Evolutionary conservation across 2,888 invertebrate species (phyloP), one percentile per base, ranked within the genome.

Genomic region (Hylaea fasciaria): DNA sequence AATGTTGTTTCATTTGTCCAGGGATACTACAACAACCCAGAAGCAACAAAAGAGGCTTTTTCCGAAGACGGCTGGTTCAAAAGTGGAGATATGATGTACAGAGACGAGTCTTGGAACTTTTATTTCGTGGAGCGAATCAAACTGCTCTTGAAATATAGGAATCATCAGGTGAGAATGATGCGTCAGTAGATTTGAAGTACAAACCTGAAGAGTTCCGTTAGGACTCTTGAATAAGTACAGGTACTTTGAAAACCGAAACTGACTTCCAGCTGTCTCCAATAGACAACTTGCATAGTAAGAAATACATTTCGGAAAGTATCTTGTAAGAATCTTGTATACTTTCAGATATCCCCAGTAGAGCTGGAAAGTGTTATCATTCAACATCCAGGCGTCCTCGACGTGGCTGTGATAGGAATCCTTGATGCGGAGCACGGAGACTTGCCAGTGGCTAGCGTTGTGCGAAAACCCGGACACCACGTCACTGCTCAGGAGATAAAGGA

Each of bases 11-110:
- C n/a, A n/a, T 37, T 40, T 40, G 8, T 82, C 64, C 74, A 88
- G 81, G 90, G 85, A 2, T 93, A 93, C 70, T 88, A 90, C 71
- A 89, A 86, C 41, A 84, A 87, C 43, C 78, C 81, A 1, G 72
- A 83, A 58, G 87, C 85, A 12, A 91, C 92, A 0, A 81, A 77
- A 11, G 85, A 85, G 5, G 69, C 83, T 0, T 88, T 89, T 54
- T 82, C 89, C 9, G 76, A 79, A n/a, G 88, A 87, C 28, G 84
- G 91, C 2, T 93, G 91, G 91, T 76, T 93, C 35, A 90, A 85
- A 68, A 91, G 93, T 0, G 94, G 93, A 0, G 94, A 94, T 62
- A 76, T 93, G 17, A 84, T 89, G 17, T 93, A 91, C 63, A 89
- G 91, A 62, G 93, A 94, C 64, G 85, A 89, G 13, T 80, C 89